Conservation (phyloP, 2,113 vertebrate species). For the Gymnorhina tibicen region DNA sequence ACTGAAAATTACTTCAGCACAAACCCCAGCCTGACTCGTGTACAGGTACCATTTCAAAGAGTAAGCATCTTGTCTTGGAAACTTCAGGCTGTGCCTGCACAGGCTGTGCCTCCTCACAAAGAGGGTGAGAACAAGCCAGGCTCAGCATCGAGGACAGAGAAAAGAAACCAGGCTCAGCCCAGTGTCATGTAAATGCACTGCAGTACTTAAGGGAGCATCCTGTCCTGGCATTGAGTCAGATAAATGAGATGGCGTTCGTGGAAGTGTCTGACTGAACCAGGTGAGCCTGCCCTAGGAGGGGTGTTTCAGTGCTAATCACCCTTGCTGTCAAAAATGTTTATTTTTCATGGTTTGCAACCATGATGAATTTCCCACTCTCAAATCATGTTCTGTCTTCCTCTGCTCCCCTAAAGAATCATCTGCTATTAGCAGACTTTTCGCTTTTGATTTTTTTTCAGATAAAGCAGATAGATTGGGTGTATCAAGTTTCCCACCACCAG, state of each 20-base stretch:
- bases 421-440: not conserved
- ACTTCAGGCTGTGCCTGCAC: not conserved
- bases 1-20: not conserved
- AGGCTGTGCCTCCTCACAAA: not conserved
- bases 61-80: not conserved
- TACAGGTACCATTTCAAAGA: not conserved
- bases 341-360: constrained; percentile 42
- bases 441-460: not conserved
- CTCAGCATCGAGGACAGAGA: fast-evolving
- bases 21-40: not conserved
- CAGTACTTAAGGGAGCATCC: not conserved
- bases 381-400: not conserved
- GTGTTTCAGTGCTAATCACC: not conserved
- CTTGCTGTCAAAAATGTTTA: not conserved
- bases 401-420: not conserved
- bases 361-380: not conserved
- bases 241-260: not conserved
- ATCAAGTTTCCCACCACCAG: not conserved
- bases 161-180: not conserved
- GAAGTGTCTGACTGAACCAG: not conserved
- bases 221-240: not conserved
- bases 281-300: not conserved
- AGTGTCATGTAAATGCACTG: not conserved
- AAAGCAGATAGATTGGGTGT: not conserved
- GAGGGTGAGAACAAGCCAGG: not conserved